Conservation (phyloP, 2,888 invertebrate species). For the Seira ritae region DNA sequence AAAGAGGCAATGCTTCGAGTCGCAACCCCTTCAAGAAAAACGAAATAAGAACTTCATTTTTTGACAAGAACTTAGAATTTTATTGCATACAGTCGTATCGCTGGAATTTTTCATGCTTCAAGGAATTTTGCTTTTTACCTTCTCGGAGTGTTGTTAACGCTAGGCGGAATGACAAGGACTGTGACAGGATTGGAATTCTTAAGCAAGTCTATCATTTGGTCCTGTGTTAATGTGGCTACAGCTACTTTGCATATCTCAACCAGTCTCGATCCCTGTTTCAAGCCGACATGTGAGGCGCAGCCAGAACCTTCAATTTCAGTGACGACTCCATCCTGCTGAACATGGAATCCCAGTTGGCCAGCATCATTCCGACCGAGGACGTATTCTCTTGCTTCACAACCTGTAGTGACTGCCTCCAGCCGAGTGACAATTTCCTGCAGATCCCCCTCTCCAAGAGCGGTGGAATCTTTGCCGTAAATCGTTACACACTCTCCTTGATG, state of each 20-base stretch:
- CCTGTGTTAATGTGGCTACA: constrained; percentile 91
- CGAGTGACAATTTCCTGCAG: constrained; percentile 87
- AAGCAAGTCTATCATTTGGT: constrained; percentile 93
- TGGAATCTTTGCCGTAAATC: constrained; percentile 83
- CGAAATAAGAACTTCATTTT: not conserved
- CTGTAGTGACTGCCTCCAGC: constrained; percentile 86
- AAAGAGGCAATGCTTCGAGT: constrained; percentile 70
- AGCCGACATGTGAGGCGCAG: constrained; percentile 87
- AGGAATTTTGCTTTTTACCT: constrained; percentile 75
- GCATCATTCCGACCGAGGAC: constrained; percentile 87
- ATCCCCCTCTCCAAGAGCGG: constrained; percentile 79
- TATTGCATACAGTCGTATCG: not conserved
- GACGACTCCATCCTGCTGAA: constrained; percentile 94
- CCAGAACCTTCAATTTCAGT: constrained; percentile 91
- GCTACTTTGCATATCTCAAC: constrained; percentile 95
- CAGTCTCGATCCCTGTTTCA: constrained; percentile 90
- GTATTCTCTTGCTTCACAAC: constrained; percentile 86
- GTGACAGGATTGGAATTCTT: constrained; percentile 93
- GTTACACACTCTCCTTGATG: constrained; percentile 96
- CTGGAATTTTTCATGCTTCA: not conserved
- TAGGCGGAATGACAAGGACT: constrained; percentile 87
- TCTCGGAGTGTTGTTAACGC: constrained; percentile 82
- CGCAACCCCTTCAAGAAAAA: constrained; percentile 67
- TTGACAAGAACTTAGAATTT: not conserved
- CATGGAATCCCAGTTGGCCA: constrained; percentile 89